phyloP scores from a whole-genome alignment of 2,797 vertebrate species.

The Clarias platycephalus region DNA sequence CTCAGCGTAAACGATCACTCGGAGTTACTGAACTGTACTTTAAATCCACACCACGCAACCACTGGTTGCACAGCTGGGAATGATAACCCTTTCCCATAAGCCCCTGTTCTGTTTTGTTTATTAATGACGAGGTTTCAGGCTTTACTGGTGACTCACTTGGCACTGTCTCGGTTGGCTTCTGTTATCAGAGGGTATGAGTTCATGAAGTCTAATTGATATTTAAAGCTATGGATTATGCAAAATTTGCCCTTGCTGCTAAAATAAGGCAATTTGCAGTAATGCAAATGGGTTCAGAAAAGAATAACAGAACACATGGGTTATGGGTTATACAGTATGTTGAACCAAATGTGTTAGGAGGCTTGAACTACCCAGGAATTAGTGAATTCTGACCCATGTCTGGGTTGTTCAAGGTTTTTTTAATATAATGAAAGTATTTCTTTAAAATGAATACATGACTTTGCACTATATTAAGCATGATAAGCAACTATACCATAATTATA shows the following conservation, averaged over 20 bases:
- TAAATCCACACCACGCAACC: conserved; percentile 24
- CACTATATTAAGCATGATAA: neutral
- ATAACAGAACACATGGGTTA: neutral
- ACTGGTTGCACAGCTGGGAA: conserved; percentile 32
- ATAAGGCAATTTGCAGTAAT: neutral
- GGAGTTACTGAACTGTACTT: conserved; percentile 33
- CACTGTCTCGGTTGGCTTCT: neutral
- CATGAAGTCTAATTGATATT: neutral
- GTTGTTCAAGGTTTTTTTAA: neutral
- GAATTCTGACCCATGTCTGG: neutral
- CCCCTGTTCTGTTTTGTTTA: conserved; percentile 39
- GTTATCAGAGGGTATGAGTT: neutral
- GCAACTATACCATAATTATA: neutral
- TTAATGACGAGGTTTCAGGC: conserved; percentile 16
- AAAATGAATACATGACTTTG: neutral
- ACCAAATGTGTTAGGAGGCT: neutral
- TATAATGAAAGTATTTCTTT: neutral
- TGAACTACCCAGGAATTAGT: neutral
- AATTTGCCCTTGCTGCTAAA: neutral
- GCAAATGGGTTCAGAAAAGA: neutral
- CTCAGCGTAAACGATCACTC: conserved; percentile 25
- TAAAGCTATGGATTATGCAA: neutral
- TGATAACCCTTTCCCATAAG: conserved; percentile 30
- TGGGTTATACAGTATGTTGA: neutral
- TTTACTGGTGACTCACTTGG: neutral